A percentile compares a stretch with the other conserved stretches of the same genome.
Conservation (phyloP, 2,113 vertebrate genomes). For the Oenanthe melanoleuca region DNA sequence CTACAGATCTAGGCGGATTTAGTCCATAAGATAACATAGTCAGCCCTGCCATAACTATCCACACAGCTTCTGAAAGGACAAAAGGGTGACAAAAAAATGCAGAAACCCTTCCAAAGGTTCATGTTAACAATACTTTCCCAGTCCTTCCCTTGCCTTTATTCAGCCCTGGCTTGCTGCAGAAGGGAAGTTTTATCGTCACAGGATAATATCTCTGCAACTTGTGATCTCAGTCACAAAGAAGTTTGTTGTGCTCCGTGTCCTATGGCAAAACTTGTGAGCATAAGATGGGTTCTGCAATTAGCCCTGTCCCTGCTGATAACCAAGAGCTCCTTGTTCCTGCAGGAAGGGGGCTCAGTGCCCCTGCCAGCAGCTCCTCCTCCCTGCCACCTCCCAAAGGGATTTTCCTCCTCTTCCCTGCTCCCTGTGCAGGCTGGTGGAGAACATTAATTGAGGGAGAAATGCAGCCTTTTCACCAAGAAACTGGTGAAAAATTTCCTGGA, state of each 20-base stretch:
- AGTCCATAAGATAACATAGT: slow-evolving; percentile 78
- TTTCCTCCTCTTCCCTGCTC: neutral
- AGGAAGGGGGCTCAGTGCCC: neutral
- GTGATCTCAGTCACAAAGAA: slow-evolving; percentile 54
- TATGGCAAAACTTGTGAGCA: slow-evolving; percentile 58
- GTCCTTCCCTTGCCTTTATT: neutral
- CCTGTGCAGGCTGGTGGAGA: neutral
- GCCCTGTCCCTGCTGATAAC: neutral
- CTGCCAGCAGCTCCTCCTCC: neutral
- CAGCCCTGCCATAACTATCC: slow-evolving; percentile 74
- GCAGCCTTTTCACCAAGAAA: neutral
- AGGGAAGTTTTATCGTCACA: slow-evolving; percentile 13
- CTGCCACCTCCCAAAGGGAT: neutral
- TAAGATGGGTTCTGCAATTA: neutral
- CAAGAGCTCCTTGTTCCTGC: slow-evolving; percentile 23
- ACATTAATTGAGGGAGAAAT: neutral
- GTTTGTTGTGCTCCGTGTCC: slow-evolving; percentile 10
- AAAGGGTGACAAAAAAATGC: slow-evolving; percentile 61
- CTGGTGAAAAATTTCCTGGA: neutral
- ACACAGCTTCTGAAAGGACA: slow-evolving; percentile 59
- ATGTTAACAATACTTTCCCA: neutral
- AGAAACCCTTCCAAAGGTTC: neutral
- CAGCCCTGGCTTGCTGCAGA: neutral
- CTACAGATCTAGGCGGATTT: slow-evolving; percentile 91
- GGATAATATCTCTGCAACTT: slow-evolving; percentile 33